phyloP scores from a whole-genome alignment of 2,888 invertebrate genomes.

The Nemurella pictetii region DNA sequence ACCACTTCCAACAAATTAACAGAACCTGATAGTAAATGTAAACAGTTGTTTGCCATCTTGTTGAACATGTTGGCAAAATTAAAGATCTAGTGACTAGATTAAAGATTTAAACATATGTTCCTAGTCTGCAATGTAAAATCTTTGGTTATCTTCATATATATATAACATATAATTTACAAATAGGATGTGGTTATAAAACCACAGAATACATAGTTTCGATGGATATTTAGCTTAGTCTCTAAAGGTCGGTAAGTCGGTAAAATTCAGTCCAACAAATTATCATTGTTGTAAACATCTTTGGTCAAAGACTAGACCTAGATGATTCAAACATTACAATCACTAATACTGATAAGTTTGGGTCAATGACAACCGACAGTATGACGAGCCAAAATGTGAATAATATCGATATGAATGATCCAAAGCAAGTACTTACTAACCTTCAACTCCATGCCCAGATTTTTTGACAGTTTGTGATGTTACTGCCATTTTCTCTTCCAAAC shows the following conservation, averaged over 20 bases:
- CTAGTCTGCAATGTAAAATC: not conserved
- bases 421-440: not conserved
- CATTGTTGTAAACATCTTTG: slow-evolving; percentile 34
- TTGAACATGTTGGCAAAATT: not conserved
- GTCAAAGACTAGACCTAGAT: slow-evolving; percentile 36
- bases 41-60: not conserved
- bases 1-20: not conserved
- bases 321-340: not conserved
- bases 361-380: not conserved
- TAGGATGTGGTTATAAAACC: not conserved
- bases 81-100: slow-evolving; percentile 19
- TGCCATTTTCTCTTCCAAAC: not conserved
- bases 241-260: not conserved
- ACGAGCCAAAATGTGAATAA: not conserved
- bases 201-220: not conserved
- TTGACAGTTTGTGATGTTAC: not conserved
- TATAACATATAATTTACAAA: not conserved
- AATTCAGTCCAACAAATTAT: slow-evolving; percentile 15
- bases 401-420: not conserved
- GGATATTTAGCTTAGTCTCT: not conserved
- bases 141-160: slow-evolving; percentile 2
- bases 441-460: not conserved
- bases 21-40: not conserved
- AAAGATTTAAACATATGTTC: not conserved
- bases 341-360: slow-evolving; percentile 20